Conservation (phyloP, 2,797 vertebrate species). For the Bucorvus abyssinicus region DNA sequence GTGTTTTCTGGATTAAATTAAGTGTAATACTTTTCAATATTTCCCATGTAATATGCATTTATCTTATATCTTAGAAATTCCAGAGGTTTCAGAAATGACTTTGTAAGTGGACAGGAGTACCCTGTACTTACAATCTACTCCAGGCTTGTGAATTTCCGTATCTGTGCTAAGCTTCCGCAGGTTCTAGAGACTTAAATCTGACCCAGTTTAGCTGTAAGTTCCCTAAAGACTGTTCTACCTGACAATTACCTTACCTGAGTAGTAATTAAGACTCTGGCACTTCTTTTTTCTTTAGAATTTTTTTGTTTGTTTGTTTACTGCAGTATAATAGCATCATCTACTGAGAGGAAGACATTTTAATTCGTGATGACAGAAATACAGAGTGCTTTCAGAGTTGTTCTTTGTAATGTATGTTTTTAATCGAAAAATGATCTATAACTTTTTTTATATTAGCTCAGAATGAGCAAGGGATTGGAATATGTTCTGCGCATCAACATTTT, state of each 20-base stretch:
- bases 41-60: conserved; percentile 67
- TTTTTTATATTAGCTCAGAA: conserved; percentile 52
- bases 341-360: conserved; percentile 28
- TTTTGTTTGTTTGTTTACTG: background rate
- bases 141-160: background rate
- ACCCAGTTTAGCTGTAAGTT: conserved; percentile 19
- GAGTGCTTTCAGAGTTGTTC: conserved; percentile 44
- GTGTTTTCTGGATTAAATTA: conserved; percentile 57
- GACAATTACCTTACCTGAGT: conserved; percentile 50
- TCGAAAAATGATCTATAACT: conserved; percentile 25
- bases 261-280: conserved; percentile 44
- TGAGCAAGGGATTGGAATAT: conserved; percentile 8
- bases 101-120: background rate
- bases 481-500: conserved; percentile 21
- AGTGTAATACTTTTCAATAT: conserved; percentile 59
- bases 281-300: background rate
- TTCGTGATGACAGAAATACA: conserved; percentile 30
- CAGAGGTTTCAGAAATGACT: conserved; percentile 10
- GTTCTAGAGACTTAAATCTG: conserved; percentile 51
- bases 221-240: conserved; percentile 38
- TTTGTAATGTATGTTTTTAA: conserved; percentile 41
- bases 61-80: conserved; percentile 53
- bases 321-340: conserved; percentile 33
- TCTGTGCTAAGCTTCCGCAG: conserved; percentile 17
- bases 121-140: conserved; percentile 12